Evolutionary conservation across 2,113 vertebrate species (phyloP).

Genomic region (Sigmodon hispidus): DNA sequence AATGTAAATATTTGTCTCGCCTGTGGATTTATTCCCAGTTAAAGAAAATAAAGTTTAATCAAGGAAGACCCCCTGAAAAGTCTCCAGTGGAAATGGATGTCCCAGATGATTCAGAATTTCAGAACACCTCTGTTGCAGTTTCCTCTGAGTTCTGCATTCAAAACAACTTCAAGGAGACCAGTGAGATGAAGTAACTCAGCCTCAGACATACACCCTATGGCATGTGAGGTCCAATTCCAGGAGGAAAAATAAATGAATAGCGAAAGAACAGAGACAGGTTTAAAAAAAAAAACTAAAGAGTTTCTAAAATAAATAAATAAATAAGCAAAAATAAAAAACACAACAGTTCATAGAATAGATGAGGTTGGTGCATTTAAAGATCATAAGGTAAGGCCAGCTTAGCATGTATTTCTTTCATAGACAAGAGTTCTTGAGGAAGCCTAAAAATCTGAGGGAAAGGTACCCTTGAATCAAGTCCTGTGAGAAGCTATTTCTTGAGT

Average conservation of each 20-base stretch:
- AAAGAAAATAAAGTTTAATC: too few species aligned
- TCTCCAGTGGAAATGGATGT: too few species aligned
- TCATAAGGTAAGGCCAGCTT: not conserved
- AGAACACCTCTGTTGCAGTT: too few species aligned
- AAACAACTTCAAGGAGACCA: too few species aligned
- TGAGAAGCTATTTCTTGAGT: not conserved
- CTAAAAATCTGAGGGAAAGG: not conserved
- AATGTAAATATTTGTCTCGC: too few species aligned
- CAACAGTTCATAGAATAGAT: too few species aligned
- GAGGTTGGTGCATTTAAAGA: not conserved
- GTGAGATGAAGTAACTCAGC: not conserved
- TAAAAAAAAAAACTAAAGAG: not conserved
- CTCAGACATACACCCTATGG: not conserved
- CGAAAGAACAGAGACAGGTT: not conserved
- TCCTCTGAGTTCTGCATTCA: too few species aligned
- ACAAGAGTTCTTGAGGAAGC: not conserved
- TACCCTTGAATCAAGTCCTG: not conserved
- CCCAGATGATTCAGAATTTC: too few species aligned
- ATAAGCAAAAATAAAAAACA: not conserved
- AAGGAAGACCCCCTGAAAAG: too few species aligned
- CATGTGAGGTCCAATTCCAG: not conserved
- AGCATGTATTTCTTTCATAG: accelerated
- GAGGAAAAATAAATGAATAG: not conserved
- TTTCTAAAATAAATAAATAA: not conserved
- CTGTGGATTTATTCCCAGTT: too few species aligned